Evolutionary conservation across 2,797 vertebrate genomes (phyloP), one percentile per base, ranked within the genome.

Genomic region (Columba guinea): DNA sequence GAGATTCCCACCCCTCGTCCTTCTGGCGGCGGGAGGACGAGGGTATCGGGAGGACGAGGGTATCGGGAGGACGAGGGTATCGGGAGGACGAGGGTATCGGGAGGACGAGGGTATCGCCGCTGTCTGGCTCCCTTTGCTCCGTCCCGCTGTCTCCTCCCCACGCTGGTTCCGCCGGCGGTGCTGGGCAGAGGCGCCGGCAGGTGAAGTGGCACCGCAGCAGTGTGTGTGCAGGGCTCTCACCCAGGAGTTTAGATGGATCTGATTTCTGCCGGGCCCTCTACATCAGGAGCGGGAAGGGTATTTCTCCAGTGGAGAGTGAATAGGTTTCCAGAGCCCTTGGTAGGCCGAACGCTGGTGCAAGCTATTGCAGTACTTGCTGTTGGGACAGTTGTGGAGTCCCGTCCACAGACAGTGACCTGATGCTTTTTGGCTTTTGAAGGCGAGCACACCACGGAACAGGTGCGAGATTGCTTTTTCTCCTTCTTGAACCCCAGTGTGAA

Each of bases 361-460:
- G 30, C 84, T 60, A 6, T 3, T 39, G 39, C 37, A 44, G 41
- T 35, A 3, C 12, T 68, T 1, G 22, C 34, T 70, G 23, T 37
- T 52, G 48, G 55, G 52, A n/a, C 17, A 35, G 39, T 3, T 73
- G n/a, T 15, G 24, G 34, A 3, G 30, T 67, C 32, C 26, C 41
- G 28, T 41, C 46, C 2, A 0, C 18, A 49, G 35, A 49, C 48
- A 46, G 44, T 49, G 64, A 71, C 68, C 15, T 75, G 82, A 44
- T 80, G 53, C 71, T 94, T 92, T 81, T 30, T 70, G 73, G 30
- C 73, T 67, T 71, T 15, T 84, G 37, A 80, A 81, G 81, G 49
- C 37, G 62, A 92, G 58, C 21, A 41, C 19, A 39, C n/a, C 41
- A 14, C 21, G 46, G 37, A 87, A 35, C 46, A 64, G 15, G 64